A percentile compares a stretch with the other conserved stretches of the same genome.
phyloP scores from a whole-genome alignment of 2,113 vertebrate species.

The Butorides virescens region DNA sequence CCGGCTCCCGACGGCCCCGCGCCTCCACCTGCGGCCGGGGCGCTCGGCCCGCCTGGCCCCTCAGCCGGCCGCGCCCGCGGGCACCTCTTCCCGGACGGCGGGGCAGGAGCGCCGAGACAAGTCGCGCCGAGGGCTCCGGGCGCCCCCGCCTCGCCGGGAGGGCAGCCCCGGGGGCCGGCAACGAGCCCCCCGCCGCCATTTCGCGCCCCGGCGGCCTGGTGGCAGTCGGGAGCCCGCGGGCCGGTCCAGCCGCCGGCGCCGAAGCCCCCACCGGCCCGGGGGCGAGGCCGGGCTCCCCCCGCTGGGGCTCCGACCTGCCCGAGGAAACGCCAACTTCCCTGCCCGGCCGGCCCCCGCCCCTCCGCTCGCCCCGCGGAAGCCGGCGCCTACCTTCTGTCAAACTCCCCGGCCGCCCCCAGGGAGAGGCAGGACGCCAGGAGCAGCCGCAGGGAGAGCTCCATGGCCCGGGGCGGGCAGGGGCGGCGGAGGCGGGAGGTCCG shows the following conservation, averaged over 20 bases:
- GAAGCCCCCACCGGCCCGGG: no score
- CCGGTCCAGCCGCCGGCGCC: not conserved
- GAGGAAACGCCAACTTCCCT: not conserved
- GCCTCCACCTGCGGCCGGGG: not conserved
- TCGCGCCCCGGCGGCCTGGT: not conserved
- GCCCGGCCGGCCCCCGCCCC: not conserved
- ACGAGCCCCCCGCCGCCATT: not conserved
- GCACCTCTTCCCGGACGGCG: not conserved
- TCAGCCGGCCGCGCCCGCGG: not conserved
- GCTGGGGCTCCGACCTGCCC: not conserved
- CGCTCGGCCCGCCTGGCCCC: not conserved
- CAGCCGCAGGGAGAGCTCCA: constrained; percentile 1
- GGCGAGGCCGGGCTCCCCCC: not conserved
- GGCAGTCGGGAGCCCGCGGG: not conserved
- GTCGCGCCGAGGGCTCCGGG: not conserved
- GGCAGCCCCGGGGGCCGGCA: not conserved
- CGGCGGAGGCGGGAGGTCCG: not conserved
- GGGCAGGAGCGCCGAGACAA: not conserved
- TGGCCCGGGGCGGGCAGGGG: not conserved
- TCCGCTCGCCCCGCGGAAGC: not conserved
- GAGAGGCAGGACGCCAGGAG: constrained; percentile 77
- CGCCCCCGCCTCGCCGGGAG: not conserved
- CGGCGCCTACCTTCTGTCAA: constrained; percentile 86
- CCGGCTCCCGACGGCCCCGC: not conserved
- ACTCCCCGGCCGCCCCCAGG: constrained; percentile 79